phyloP scores from a whole-genome alignment of 1,140 invertebrate genomes.

The Drosophila quadrilineata region DNA sequence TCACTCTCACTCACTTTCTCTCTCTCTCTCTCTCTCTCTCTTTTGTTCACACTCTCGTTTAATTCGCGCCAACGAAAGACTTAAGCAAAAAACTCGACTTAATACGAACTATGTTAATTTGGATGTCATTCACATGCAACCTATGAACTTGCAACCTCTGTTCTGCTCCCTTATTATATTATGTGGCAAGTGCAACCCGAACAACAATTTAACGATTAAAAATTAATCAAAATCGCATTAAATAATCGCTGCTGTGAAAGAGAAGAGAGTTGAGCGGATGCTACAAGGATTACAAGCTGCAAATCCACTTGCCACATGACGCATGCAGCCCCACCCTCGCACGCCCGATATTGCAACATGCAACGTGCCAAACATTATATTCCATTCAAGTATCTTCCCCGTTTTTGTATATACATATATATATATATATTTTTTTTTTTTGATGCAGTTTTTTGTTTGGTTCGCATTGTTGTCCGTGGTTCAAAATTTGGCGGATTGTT shows the following conservation, averaged over 20 bases:
- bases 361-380: conserved; percentile 14
- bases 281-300: conserved; percentile 60
- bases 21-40: not conserved
- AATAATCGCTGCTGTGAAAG: conserved; percentile 47
- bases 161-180: too few species aligned
- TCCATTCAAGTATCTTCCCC: not conserved
- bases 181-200: too few species aligned
- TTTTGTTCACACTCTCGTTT: too few species aligned
- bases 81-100: conserved; percentile 38
- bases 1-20: not conserved
- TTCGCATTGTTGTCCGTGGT: conserved; percentile 36
- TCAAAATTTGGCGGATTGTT: conserved; percentile 36
- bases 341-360: not conserved
- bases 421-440: not conserved
- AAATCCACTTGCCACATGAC: conserved; percentile 70
- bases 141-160: too few species aligned
- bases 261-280: conserved; percentile 7
- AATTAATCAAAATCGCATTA: conserved; percentile 53
- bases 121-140: too few species aligned
- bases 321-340: conserved; percentile 13
- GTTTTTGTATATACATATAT: too few species aligned
- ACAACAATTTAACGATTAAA: conserved; percentile 12
- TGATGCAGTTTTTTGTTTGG: conserved; percentile 2
- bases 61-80: conserved; percentile 45
- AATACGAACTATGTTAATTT: too few species aligned